Base-by-base conservation (phyloP, 1,140 invertebrate species). In the Gonatopus flavifemur region DNA sequence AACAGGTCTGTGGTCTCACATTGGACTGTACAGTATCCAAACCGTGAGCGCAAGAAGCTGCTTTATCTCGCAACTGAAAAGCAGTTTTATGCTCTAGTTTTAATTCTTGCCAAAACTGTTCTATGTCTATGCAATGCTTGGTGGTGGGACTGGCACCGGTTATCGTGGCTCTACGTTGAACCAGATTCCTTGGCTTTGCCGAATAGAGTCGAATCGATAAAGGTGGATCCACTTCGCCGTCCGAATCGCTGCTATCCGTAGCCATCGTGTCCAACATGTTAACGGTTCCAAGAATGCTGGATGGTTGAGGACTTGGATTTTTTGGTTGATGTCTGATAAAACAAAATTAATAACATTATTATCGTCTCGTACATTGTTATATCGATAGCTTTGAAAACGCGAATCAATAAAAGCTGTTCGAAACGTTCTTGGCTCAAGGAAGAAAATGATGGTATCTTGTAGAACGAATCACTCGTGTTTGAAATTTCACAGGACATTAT, bases 141-240 rank as follows among this genome's bases (percentile, higher is more conserved):
- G 83, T 78, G 3, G 84, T 86, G 12, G 90, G 88, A 52, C 86
- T 90, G 36, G 87, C 89, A 6, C 93, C 91, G 57, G 91, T 91
- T 57, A 95, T 92, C 4, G 92, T 94, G 39, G 93, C 91, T 19
- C 93, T 77, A 9, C 93, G 81, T 71, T 91, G 90, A 15, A 91
- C 84, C 46, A 83, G 78, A 18, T 86, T 82, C 28, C 87, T 80
- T 18, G 89, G 89, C 67, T 90, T 90, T 1, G 88, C 83, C 18
- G 88, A 83, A 63, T 89, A 91, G 54, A 91, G 59, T 16, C 83
- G 77, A 13, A 81, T 64, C 2, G 68, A 68, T 19, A 71, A 66
- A 4, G 68, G 62, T 12, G 68, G 64, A 18, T 76, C 74, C 9
- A 64, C 57, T 58, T 76, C 73, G 15, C 68, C 68, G 13, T 76